Percentiles rank a stretch among this genome's conserved stretches.
Conservation (phyloP, 2,888 invertebrate genomes). For the Eupeodes latifasciatus region DNA sequence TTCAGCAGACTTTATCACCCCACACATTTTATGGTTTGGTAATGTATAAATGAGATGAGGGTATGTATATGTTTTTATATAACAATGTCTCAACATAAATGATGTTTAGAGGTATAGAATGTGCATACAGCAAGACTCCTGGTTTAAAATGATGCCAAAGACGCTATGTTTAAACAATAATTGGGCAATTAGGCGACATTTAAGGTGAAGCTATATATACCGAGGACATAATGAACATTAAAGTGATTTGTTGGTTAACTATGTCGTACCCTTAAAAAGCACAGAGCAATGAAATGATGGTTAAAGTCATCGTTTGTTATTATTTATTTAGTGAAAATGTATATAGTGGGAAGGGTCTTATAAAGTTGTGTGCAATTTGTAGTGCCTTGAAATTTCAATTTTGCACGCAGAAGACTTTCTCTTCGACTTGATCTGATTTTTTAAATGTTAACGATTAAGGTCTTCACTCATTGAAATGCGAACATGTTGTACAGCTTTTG, state of each 20-base stretch:
- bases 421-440: background rate
- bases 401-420: background rate
- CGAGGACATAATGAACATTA: conserved; percentile 66
- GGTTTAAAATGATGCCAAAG: conserved; percentile 15
- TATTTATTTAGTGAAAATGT: background rate
- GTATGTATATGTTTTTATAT: background rate
- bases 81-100: conserved; percentile 45
- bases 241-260: conserved; percentile 69
- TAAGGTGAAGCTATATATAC: conserved; percentile 56
- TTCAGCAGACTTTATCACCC: conserved; percentile 29
- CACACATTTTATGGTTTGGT: conserved; percentile 5
- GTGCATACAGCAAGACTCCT: conserved; percentile 21
- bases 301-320: background rate
- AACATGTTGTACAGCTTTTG: too few species aligned
- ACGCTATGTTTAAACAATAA: conserved; percentile 64
- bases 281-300: conserved; percentile 8
- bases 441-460: background rate
- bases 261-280: too few species aligned
- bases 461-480: background rate
- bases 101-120: conserved; percentile 34
- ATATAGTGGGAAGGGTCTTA: background rate
- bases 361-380: background rate
- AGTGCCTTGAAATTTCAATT: conserved; percentile 16
- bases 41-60: background rate
- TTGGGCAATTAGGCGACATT: conserved; percentile 75